Evolutionary conservation across 1,140 invertebrate species (phyloP).

Genomic region (Drosophila saltans): DNA sequence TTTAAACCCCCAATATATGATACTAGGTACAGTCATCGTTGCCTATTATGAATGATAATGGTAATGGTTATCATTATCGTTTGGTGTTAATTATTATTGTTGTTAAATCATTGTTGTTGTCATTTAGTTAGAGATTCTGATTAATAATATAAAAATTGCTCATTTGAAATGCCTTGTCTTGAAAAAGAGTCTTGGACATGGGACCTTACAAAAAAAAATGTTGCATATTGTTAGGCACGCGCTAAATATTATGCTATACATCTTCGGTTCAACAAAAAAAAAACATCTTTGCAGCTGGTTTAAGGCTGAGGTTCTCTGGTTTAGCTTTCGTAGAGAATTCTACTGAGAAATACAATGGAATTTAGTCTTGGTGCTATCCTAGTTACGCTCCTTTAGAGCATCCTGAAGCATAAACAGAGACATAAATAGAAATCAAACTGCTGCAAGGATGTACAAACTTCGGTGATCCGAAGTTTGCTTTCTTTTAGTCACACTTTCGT

Average conservation of each 20-base stretch:
- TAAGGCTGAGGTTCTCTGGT: neutral
- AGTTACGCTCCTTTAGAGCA: no score
- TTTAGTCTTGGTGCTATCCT: no score
- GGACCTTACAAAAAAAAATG: slow-evolving; percentile 9
- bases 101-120: slow-evolving; percentile 44
- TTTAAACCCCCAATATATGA: slow-evolving; percentile 25
- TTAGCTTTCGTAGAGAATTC: no score
- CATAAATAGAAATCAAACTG: no score
- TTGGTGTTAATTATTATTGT: slow-evolving; percentile 38
- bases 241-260: neutral
- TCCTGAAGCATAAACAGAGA: no score
- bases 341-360: no score
- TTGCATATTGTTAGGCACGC: slow-evolving; percentile 1
- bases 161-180: slow-evolving; percentile 30
- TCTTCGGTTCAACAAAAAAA: neutral
- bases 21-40: slow-evolving; percentile 76
- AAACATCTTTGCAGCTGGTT: neutral
- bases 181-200: slow-evolving; percentile 2
- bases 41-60: slow-evolving; percentile 48
- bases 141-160: slow-evolving; percentile 35
- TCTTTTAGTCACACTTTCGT: slow-evolving; percentile 1
- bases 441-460: slow-evolving; percentile 1
- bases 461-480: neutral
- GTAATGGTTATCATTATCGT: slow-evolving; percentile 49
- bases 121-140: slow-evolving; percentile 31